A percentile compares a stretch with the other conserved stretches of the same genome.
Evolutionary conservation across 2,113 vertebrate species (phyloP).

Genomic region (Tautogolabrus adspersus): DNA sequence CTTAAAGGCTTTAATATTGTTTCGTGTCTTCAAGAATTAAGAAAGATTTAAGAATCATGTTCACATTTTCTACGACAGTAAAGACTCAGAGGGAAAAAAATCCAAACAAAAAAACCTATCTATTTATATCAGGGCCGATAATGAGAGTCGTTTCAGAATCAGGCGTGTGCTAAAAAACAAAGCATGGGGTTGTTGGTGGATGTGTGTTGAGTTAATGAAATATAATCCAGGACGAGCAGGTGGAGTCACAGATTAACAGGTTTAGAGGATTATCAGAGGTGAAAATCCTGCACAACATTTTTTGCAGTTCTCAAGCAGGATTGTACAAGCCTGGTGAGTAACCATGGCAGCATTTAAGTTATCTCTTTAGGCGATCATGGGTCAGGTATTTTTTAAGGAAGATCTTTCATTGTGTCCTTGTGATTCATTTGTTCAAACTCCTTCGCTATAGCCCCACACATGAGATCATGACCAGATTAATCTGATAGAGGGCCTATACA

Average conservation of each 20-base stretch:
- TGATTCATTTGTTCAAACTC: no score
- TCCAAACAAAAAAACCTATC: no score
- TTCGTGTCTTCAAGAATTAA: no score
- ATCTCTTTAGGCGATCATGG: not conserved
- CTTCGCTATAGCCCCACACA: no score
- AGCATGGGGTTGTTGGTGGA: not conserved
- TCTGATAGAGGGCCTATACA: no score
- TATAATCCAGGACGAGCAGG: not conserved
- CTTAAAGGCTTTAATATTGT: no score
- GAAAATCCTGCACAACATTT: not conserved
- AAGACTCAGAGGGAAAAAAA: no score
- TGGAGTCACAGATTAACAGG: not conserved
- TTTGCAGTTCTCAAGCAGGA: not conserved
- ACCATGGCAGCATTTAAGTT: not conserved
- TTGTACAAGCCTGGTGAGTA: not conserved
- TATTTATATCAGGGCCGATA: no score
- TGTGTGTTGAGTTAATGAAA: not conserved
- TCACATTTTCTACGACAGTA: no score
- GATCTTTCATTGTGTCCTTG: no score
- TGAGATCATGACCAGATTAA: no score
- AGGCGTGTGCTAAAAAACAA: not conserved
- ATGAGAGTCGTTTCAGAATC: not conserved
- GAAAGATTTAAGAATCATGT: no score
- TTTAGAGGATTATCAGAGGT: not conserved
- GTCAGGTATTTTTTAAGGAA: not conserved